Percentiles rank a stretch among this genome's conserved stretches.
phyloP scores from a whole-genome alignment of 1,140 invertebrate genomes.

The Zophobas atratus region DNA sequence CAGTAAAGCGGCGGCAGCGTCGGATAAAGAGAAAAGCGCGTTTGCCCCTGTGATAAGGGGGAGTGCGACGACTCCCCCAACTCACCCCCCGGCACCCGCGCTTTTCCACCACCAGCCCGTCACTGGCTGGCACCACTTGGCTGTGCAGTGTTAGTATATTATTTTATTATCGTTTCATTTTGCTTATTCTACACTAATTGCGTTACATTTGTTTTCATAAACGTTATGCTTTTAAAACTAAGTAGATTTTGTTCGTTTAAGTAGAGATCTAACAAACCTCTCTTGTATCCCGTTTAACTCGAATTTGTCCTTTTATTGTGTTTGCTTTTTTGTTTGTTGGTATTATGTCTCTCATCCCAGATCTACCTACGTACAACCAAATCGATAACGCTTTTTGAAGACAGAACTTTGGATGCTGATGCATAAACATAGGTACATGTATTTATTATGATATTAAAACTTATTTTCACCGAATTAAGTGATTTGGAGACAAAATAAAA shows the following conservation, averaged over 20 bases:
- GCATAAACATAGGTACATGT: too few relatives aligned
- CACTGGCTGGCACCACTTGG: constrained; percentile 76
- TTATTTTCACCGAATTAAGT: too few relatives aligned
- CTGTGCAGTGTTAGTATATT: constrained; percentile 76
- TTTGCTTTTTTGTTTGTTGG: constrained; percentile 20
- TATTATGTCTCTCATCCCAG: not conserved
- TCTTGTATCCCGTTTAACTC: constrained; percentile 48
- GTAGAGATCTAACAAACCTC: constrained; percentile 55
- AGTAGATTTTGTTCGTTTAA: constrained; percentile 60
- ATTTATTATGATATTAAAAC: too few relatives aligned
- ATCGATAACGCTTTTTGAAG: too few relatives aligned
- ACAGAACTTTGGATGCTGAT: too few relatives aligned
- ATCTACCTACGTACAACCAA: too few relatives aligned
- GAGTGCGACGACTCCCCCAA: constrained; percentile 70
- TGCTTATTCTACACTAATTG: constrained; percentile 59
- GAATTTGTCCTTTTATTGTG: constrained; percentile 36
- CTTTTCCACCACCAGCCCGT: constrained; percentile 72
- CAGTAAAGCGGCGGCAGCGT: constrained; percentile 67
- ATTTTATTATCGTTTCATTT: constrained; percentile 62
- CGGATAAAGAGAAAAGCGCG: constrained; percentile 71
- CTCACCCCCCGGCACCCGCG: constrained; percentile 72
- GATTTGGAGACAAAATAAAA: too few relatives aligned
- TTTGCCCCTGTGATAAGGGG: constrained; percentile 75
- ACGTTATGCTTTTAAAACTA: constrained; percentile 59
- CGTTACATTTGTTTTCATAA: constrained; percentile 63